Evolutionary conservation across 2,888 invertebrate genomes (phyloP).

Genomic region (Ochlodes sylvanus): DNA sequence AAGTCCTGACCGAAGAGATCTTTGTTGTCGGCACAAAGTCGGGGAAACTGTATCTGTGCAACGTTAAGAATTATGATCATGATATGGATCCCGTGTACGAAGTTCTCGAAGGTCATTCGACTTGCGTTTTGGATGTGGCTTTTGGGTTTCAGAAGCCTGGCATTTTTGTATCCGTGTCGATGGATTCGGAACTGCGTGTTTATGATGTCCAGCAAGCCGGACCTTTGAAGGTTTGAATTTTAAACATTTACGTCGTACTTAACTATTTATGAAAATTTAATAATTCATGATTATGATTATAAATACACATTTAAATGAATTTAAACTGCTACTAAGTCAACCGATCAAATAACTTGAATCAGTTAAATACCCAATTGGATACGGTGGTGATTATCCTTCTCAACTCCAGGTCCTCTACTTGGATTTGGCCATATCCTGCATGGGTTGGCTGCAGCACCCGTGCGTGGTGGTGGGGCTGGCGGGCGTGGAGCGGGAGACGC

Average conservation of each 20-base stretch:
- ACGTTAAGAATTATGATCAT: constrained; percentile 39
- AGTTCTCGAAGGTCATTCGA: constrained; percentile 59
- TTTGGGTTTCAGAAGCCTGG: constrained; percentile 66
- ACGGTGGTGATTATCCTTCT: no score
- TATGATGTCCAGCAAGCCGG: constrained; percentile 64
- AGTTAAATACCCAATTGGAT: no score
- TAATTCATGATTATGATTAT: no score
- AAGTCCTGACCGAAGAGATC: constrained; percentile 55
- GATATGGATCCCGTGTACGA: constrained; percentile 66
- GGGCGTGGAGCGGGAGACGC: constrained; percentile 43
- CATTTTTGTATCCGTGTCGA: constrained; percentile 66
- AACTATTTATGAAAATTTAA: no score
- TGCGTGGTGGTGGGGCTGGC: constrained; percentile 58
- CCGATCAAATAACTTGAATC: no score
- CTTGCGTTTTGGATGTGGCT: constrained; percentile 64
- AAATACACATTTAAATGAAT: no score
- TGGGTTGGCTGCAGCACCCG: constrained; percentile 64
- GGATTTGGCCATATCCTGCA: constrained; percentile 60
- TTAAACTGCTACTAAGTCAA: no score
- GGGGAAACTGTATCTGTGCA: constrained; percentile 64
- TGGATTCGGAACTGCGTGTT: constrained; percentile 69
- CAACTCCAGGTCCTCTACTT: constrained; percentile 59
- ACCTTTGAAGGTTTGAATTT: constrained; percentile 64
- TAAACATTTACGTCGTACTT: not conserved
- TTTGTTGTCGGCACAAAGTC: constrained; percentile 69